Evolutionary conservation across 2,113 vertebrate species (phyloP).

Genomic region (Mormyrus lacerda): DNA sequence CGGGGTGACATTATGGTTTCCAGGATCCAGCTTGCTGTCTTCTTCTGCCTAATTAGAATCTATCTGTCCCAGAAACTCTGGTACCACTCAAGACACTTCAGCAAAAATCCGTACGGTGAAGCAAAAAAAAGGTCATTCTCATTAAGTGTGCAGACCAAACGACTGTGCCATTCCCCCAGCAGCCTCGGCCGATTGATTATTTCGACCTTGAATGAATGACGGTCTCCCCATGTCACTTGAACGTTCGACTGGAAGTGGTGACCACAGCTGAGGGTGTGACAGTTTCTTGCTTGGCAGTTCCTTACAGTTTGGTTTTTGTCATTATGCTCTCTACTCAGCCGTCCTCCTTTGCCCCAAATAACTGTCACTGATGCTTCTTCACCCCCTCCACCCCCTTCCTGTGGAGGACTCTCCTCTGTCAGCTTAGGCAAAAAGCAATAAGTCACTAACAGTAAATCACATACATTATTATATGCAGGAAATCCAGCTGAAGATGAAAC

Average conservation of each 20-base stretch:
- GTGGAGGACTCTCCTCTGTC: neutral
- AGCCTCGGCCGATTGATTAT: neutral
- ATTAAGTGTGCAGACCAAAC: neutral
- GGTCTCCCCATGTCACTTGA: neutral
- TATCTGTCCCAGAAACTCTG: slow-evolving; percentile 4
- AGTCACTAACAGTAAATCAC: neutral
- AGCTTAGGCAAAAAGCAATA: neutral
- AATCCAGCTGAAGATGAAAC: neutral
- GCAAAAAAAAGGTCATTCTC: slow-evolving; percentile 11
- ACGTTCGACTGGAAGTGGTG: neutral
- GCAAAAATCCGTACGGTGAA: neutral
- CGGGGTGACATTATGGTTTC: neutral
- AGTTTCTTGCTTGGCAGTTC: neutral
- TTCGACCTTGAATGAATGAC: neutral
- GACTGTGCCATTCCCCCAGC: neutral
- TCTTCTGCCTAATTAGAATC: slow-evolving; percentile 7
- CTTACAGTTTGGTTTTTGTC: neutral
- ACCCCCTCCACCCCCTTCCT: neutral
- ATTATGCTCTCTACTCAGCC: neutral
- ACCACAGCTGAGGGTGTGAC: neutral
- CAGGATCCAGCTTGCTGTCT: slow-evolving; percentile 4
- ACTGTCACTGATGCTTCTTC: neutral
- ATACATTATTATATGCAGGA: neutral
- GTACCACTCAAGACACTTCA: neutral
- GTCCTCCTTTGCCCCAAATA: neutral